Evolutionary conservation across 2,797 vertebrate species (phyloP).

Genomic region (Lithobates sylvaticus): DNA sequence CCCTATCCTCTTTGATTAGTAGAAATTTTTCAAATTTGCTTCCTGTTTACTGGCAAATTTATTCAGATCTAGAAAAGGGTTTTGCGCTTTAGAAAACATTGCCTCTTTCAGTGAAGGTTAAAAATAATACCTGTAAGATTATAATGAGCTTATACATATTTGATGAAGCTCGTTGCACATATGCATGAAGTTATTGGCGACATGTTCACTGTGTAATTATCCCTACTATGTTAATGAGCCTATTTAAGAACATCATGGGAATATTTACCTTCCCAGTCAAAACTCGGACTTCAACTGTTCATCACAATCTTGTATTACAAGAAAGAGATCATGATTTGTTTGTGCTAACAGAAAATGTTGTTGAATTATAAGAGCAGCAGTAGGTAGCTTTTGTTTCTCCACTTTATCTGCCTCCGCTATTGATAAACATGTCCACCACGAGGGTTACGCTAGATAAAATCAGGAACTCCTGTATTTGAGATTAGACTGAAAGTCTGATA

Average conservation of each 20-base stretch:
- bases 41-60: slow-evolving; percentile 59
- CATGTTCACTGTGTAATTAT: slow-evolving; percentile 60
- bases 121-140: slow-evolving; percentile 64
- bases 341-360: slow-evolving; percentile 8
- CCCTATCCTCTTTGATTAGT: slow-evolving; percentile 57
- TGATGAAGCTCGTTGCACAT: slow-evolving; percentile 62
- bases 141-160: slow-evolving; percentile 64
- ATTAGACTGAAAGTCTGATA: not conserved
- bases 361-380: not conserved
- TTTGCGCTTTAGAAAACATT: slow-evolving; percentile 61
- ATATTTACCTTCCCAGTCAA: slow-evolving; percentile 61
- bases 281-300: slow-evolving; percentile 60
- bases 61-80: slow-evolving; percentile 59
- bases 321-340: slow-evolving; percentile 31
- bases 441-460: not conserved
- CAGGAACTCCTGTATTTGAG: not conserved
- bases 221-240: slow-evolving; percentile 61
- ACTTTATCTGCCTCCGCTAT: not conserved
- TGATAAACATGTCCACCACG: not conserved
- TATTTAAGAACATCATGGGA: slow-evolving; percentile 62
- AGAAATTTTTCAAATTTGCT: slow-evolving; percentile 55
- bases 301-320: slow-evolving; percentile 50
- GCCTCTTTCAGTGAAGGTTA: slow-evolving; percentile 61
- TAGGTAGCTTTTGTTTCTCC: slow-evolving; percentile 8
- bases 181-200: slow-evolving; percentile 62